These are phyloP conservation scores for Adoxophyes honmai DNA, from an alignment of 1,140 invertebrate species.

Conservation along the genomic window DNA sequence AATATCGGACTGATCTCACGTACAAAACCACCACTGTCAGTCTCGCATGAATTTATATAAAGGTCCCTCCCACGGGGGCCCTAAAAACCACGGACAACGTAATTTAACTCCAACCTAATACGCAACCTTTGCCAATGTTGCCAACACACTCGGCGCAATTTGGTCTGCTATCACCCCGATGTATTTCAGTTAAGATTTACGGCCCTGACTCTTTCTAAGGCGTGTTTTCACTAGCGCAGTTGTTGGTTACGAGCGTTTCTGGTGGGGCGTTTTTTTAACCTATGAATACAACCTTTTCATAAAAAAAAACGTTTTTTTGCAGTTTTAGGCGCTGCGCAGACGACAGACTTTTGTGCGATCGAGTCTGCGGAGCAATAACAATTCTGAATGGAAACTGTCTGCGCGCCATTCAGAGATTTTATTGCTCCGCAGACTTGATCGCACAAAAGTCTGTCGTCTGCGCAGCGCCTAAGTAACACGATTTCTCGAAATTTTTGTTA, in stretches of 20 bases:
- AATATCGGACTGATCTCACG: neutral
- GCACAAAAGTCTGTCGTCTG: too few species aligned
- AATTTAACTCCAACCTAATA: conserved; percentile 36
- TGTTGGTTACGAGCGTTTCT: neutral
- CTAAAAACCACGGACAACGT: conserved; percentile 25
- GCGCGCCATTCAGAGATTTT: too few species aligned
- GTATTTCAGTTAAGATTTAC: conserved; percentile 56
- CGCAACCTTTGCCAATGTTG: conserved; percentile 41
- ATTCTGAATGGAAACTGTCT: too few species aligned
- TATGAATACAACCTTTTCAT: too few species aligned
- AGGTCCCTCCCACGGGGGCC: neutral
- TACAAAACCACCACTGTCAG: neutral
- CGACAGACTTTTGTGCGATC: too few species aligned
- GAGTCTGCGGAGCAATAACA: too few species aligned
- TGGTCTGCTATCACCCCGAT: conserved; percentile 46
- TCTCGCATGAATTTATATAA: conserved; percentile 11
- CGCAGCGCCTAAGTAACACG: too few species aligned
- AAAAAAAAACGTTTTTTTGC: too few species aligned
- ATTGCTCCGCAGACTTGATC: too few species aligned
- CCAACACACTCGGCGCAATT: conserved; percentile 38
- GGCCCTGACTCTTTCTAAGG: conserved; percentile 43
- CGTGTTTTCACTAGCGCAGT: neutral
- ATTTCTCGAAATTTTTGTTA: too few species aligned
- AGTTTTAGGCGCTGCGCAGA: too few species aligned
- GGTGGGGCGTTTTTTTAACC: too few species aligned